A percentile compares a stretch with the other conserved stretches of the same genome.
phyloP scores from a whole-genome alignment of 2,113 vertebrate genomes.

The Caranx melampygus region DNA sequence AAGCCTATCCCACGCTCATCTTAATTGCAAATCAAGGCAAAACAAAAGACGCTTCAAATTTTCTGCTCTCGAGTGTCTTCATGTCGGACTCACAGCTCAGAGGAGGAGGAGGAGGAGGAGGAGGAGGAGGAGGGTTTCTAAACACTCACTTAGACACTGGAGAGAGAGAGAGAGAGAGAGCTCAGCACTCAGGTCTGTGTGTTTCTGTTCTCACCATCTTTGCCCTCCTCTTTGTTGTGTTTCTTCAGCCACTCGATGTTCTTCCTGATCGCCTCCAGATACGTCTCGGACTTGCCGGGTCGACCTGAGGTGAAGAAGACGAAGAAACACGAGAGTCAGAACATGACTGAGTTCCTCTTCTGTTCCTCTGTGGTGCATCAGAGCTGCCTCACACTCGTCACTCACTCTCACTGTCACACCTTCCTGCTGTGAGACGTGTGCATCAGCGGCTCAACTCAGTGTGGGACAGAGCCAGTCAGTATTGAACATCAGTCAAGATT shows the following conservation, averaged over 20 bases:
- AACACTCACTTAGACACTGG: not conserved
- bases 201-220: slow-evolving; percentile 87
- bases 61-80: slow-evolving; percentile 13
- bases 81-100: slow-evolving; percentile 5
- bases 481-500: not conserved
- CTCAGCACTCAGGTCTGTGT: not conserved
- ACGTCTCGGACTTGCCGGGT: slow-evolving; percentile 90
- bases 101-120: not conserved
- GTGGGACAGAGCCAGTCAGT: too few relatives aligned
- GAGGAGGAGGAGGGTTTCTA: slow-evolving; percentile 19
- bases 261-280: slow-evolving; percentile 98
- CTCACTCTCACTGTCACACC: slow-evolving; percentile 28
- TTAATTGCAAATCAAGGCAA: slow-evolving; percentile 76
- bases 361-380: not conserved
- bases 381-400: not conserved
- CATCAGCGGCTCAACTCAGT: not conserved
- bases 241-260: slow-evolving; percentile 99
- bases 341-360: not conserved
- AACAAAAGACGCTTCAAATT: slow-evolving; percentile 66
- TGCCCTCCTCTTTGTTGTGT: slow-evolving; percentile 92
- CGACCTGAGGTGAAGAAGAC: slow-evolving; percentile 62
- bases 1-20: slow-evolving; percentile 65
- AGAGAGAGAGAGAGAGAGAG: not conserved
- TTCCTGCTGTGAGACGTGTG: not conserved
- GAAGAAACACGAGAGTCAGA: not conserved